Evolutionary conservation across 2,888 invertebrate species (phyloP), one percentile per base, ranked within the genome.

Genomic region (Neoaliturus tenellus): DNA sequence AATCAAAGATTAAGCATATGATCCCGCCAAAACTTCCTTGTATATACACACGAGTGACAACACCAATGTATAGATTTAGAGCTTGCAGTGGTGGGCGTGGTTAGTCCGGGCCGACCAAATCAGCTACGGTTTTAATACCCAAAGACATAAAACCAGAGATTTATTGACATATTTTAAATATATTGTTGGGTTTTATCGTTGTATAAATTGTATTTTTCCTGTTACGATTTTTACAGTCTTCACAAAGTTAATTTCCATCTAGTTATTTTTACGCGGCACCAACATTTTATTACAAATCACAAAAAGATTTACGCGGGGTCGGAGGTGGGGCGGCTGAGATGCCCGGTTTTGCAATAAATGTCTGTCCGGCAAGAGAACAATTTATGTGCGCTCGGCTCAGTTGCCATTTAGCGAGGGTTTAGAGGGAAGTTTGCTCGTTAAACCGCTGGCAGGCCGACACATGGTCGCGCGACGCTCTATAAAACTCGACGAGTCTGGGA

Each of bases 241-340:
- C 73, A 75, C 73, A 75, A 75, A 75, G 73, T 75, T 75, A 75
- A 75, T 75, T 75, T 75, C 73, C 73, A 75, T 44, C 44, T 44
- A 44, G 41, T 75, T 75, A 75, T 75, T 75, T 75, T 44, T 75
- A 75, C 2, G 41, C 25, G 41, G 71, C 33, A 23, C 71, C 71
- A 75, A 75, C 73, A 75, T 75, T 75, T 71, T 75, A 75, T 75
- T 75, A 75, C 73, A 75, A 75, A 75, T 69, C 67, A 35, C 69
- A 39, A 69, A 35, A 75, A 39, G 73, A 75, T 44, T 75, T 44
- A 75, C 44, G 73, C 25, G 23, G 44, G 25, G 44, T 28, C 25
- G 73, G 69, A 67, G 67, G 67, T 67, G 71, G 39, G 71, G 39
- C 55, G 23, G 55, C 55, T 55, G 55, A 71, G 39, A 23, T 39